Percentiles rank a stretch among this genome's conserved stretches.
These are phyloP conservation scores for Phodopus roborovskii DNA, from an alignment of 2,113 vertebrate species.

Conservation along the genomic window DNA sequence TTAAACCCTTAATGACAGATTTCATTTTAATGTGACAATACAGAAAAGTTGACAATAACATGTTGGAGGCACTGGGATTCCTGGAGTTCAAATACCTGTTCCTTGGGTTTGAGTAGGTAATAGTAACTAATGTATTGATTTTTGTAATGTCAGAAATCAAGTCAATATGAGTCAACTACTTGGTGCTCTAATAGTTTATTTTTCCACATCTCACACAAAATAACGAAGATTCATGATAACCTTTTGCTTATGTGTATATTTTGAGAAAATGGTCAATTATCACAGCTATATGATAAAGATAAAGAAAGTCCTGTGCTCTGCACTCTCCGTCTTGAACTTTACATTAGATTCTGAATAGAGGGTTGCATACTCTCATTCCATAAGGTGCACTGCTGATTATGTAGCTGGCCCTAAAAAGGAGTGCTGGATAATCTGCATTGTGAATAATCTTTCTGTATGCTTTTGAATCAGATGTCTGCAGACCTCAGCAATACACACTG, in stretches of 20 bases:
- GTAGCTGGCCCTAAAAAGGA: neutral
- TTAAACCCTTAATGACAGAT: slow-evolving; percentile 69
- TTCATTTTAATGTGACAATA: slow-evolving; percentile 52
- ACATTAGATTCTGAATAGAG: neutral
- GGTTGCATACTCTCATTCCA: neutral
- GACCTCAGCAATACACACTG: neutral
- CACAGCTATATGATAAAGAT: neutral
- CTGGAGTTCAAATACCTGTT: slow-evolving; percentile 71
- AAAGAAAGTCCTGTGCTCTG: neutral
- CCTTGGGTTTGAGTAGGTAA: slow-evolving; percentile 68
- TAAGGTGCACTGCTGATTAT: neutral
- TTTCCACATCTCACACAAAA: neutral
- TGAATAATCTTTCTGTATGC: neutral
- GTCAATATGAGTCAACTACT: slow-evolving; percentile 53
- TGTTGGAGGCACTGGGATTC: slow-evolving; percentile 64
- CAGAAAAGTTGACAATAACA: slow-evolving; percentile 21
- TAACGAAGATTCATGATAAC: neutral
- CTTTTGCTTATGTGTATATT: neutral
- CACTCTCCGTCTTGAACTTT: neutral
- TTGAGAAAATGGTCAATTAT: neutral
- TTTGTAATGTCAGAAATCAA: slow-evolving; percentile 74
- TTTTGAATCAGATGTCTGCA: neutral
- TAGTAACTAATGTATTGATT: slow-evolving; percentile 48
- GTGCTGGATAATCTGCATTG: neutral
- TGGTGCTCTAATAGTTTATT: neutral